A percentile compares a stretch with the other conserved stretches of the same genome.
phyloP scores from a whole-genome alignment of 2,888 invertebrate species.

The Lycophotia porphyrea region DNA sequence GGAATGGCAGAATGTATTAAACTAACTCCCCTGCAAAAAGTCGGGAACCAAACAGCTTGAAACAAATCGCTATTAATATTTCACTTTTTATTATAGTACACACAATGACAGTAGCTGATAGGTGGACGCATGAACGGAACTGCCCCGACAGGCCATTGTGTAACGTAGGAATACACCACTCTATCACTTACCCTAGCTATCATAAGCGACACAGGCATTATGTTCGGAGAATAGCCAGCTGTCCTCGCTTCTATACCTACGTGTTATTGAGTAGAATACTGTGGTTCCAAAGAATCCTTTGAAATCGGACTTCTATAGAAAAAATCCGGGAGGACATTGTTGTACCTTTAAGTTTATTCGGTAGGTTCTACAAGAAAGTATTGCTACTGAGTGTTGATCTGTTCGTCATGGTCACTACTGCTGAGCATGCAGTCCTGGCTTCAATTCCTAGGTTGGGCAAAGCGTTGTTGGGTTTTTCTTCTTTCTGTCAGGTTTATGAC shows the following conservation, averaged over 20 bases:
- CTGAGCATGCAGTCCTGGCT: neutral
- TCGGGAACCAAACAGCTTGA: neutral
- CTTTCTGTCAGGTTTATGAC: neutral
- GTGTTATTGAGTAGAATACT: neutral
- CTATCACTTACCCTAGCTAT: constrained; percentile 31
- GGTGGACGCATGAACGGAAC: constrained; percentile 18
- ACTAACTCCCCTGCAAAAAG: neutral
- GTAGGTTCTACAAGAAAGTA: neutral
- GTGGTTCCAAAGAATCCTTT: neutral
- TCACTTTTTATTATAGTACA: neutral
- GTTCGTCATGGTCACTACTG: neutral
- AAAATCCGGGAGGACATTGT: neutral
- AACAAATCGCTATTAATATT: neutral
- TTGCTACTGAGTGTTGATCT: neutral
- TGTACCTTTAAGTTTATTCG: neutral
- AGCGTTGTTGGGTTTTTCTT: neutral
- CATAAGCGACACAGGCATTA: constrained; percentile 30
- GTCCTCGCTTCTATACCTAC: neutral
- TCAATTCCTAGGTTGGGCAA: neutral
- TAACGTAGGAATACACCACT: constrained; percentile 20
- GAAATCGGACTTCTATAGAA: neutral
- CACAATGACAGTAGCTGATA: constrained; percentile 3
- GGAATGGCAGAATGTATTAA: neutral
- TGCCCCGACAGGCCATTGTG: constrained; percentile 22
- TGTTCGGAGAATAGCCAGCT: constrained; percentile 19